A percentile compares a stretch with the other conserved stretches of the same genome.
Evolutionary conservation across 64 coral and sea anemone species (phyloP).

Genomic region (Acropora tenuis): DNA sequence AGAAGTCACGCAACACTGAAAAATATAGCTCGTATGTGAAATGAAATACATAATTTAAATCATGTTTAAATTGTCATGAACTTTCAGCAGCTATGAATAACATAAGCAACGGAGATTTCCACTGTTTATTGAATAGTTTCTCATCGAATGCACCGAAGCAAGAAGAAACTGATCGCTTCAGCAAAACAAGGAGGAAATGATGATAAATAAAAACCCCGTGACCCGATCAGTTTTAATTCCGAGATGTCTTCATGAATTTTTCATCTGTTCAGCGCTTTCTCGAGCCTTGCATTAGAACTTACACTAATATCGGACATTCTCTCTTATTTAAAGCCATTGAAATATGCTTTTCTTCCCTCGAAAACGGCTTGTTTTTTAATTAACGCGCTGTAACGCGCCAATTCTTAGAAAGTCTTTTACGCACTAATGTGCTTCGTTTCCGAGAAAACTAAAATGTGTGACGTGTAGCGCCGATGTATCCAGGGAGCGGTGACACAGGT

Average conservation of each 20-base stretch:
- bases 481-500: too few species aligned
- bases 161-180: neutral
- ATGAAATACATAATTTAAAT: too few species aligned
- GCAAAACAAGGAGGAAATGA: neutral
- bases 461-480: neutral
- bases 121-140: too few species aligned
- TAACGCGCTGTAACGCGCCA: neutral
- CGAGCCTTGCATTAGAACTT: neutral
- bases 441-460: neutral
- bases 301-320: neutral
- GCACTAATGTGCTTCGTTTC: neutral
- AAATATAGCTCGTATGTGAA: too few species aligned
- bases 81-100: too few species aligned
- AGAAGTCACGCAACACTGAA: too few species aligned
- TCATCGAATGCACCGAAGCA: too few species aligned
- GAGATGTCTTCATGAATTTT: neutral
- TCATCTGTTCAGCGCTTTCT: neutral
- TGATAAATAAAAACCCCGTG: neutral
- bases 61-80: too few species aligned
- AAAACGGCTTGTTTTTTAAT: too few species aligned
- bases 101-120: neutral
- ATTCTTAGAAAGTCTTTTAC: conserved; percentile 8
- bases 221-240: neutral
- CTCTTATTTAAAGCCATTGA: too few species aligned
- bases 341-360: too few species aligned